Base-by-base conservation (phyloP, 2,113 vertebrate species). In the Sinocyclocheilus rhinocerous region DNA sequence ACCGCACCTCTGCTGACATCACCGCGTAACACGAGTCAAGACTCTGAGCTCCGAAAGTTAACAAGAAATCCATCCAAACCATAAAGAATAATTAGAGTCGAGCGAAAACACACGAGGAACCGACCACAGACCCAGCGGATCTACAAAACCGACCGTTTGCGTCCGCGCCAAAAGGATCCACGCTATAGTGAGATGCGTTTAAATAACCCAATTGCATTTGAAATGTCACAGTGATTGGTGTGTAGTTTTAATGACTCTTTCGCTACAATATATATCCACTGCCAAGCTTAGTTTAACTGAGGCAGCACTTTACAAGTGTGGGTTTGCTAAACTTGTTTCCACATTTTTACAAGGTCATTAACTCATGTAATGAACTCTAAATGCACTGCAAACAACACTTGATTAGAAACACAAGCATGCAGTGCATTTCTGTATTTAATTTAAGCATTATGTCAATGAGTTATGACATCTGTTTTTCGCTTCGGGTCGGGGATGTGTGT, bases 281-380 rank as follows among this genome's bases (percentile, higher is more conserved):
- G 87, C 85, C 82, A 86, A 42, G 29, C 61, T 63, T 63, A 78
- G 61, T 85, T 77, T 87, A 86, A 86, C 61, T 77, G 67, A 88
- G 84, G 81, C 63, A 26, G 70, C 76, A 67, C 78, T 89, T 85
- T 87, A 85, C 70, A 87, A 65, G 72, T 85, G 72, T 76, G 85
- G 85, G 45, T 86, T 86, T 81, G 73, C 85, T 81, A 59, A 86
- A 89, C 81, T 84, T 86, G 87, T 88, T 88, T 86, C 85, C 86
- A 84, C 82, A 89, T 87, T 87, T 87, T 89, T 85, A 87, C 88
- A 85, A 89, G 83, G 85, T 87, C 88, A 89, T 89, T 89, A 89
- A 89, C 88, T 89, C 78, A 83, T 78, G 86, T 89, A 89, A 89
- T 85, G 83, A 87, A 89, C 83, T 86, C 52, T 84, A 87, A 87